These are phyloP conservation scores for Philaethria dido DNA, from an alignment of 2,888 invertebrate species.

Conservation along the genomic window DNA sequence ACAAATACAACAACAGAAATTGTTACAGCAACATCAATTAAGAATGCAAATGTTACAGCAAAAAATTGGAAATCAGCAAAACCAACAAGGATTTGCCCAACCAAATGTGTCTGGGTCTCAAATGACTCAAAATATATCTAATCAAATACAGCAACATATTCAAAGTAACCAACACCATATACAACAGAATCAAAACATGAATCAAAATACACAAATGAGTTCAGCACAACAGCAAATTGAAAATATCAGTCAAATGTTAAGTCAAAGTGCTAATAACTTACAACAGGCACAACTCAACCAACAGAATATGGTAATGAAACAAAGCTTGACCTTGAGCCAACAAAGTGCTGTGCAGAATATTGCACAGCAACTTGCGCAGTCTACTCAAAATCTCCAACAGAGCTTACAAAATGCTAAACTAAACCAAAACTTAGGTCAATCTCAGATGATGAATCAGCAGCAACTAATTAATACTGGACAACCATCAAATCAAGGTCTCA, in stretches of 20 bases:
- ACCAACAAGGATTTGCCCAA: conserved; percentile 67
- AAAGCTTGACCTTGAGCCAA: conserved; percentile 71
- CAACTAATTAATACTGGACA: conserved; percentile 80
- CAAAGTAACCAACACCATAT: conserved; percentile 71
- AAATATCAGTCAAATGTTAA: conserved; percentile 83
- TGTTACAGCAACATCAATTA: conserved; percentile 83
- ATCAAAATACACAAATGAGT: conserved; percentile 76
- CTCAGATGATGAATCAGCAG: conserved; percentile 75
- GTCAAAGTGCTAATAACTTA: conserved; percentile 77
- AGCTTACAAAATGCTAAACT: conserved; percentile 78
- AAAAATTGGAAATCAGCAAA: conserved; percentile 50
- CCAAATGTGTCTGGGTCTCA: conserved; percentile 72
- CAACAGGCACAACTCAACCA: conserved; percentile 75
- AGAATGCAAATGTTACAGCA: conserved; percentile 78
- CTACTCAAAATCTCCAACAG: conserved; percentile 69
- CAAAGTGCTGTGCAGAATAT: conserved; percentile 77
- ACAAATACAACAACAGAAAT: conserved; percentile 81
- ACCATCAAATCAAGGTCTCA: conserved; percentile 69
- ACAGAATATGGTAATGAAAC: conserved; percentile 76
- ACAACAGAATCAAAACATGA: conserved; percentile 67
- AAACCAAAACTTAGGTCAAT: conserved; percentile 70
- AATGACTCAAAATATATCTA: conserved; percentile 70
- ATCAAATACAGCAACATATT: conserved; percentile 74
- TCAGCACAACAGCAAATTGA: conserved; percentile 86
- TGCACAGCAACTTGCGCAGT: conserved; percentile 75